phyloP scores from a whole-genome alignment of 1,140 invertebrate species.

The Centruroides vittatus region DNA sequence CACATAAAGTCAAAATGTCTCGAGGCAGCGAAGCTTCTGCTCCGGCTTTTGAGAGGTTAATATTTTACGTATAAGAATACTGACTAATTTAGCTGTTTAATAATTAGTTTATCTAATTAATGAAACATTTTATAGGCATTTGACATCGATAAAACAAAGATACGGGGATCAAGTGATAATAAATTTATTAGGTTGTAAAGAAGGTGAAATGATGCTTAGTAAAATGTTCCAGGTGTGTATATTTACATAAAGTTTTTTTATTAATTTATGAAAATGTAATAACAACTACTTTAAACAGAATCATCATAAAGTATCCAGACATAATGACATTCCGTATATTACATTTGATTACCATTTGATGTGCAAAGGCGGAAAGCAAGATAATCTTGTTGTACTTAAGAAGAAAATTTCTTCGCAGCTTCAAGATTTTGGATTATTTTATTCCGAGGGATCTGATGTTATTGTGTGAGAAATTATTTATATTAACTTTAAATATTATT shows the following conservation, averaged over 20 bases:
- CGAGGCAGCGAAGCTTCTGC: constrained; percentile 82
- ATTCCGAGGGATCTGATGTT: constrained; percentile 30
- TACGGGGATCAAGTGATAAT: constrained; percentile 86
- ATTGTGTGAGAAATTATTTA: no score
- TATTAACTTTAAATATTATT: no score
- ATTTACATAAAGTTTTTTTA: constrained; percentile 9
- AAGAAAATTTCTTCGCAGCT: constrained; percentile 55
- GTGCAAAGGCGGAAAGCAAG: constrained; percentile 53
- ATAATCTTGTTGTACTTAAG: constrained; percentile 54
- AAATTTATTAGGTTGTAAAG: constrained; percentile 88
- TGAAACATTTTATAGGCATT: constrained; percentile 42
- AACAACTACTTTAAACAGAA: constrained; percentile 36
- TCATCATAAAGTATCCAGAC: constrained; percentile 62
- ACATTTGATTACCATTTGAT: constrained; percentile 88
- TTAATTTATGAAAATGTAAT: constrained; percentile 3
- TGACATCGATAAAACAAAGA: constrained; percentile 66
- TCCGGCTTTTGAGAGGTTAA: constrained; percentile 60
- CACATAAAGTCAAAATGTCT: constrained; percentile 95
- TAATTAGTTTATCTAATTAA: neutral
- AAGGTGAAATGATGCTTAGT: constrained; percentile 90
- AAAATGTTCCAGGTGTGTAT: constrained; percentile 65
- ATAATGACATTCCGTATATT: constrained; percentile 61
- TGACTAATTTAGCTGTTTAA: neutral
- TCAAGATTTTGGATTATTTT: constrained; percentile 53
- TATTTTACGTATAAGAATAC: neutral